Conservation (phyloP, 2,113 vertebrate genomes). For the Polyodon spathula region DNA sequence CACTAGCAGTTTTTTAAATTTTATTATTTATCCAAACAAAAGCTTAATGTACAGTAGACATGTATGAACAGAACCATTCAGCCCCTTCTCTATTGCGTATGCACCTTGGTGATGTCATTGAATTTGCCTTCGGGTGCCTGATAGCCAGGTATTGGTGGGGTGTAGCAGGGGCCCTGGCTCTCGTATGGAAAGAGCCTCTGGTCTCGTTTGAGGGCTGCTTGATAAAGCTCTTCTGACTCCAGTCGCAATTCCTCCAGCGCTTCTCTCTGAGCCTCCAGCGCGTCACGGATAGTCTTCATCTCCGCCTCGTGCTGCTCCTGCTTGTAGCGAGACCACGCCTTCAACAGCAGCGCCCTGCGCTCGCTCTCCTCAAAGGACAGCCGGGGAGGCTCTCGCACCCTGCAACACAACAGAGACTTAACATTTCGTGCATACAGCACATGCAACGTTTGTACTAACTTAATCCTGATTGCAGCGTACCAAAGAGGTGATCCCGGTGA, state of each 20-base stretch:
- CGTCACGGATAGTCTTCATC: slow-evolving; percentile 44
- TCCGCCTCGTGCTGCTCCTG: slow-evolving; percentile 67
- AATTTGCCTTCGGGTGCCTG: slow-evolving; percentile 84
- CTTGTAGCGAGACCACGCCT: slow-evolving; percentile 76
- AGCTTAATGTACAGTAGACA: too few species aligned
- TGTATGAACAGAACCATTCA: too few species aligned
- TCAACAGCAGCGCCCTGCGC: slow-evolving; percentile 69
- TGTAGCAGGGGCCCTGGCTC: slow-evolving; percentile 65
- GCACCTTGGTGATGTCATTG: slow-evolving; percentile 71
- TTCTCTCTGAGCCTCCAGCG: slow-evolving; percentile 68
- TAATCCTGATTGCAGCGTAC: too few species aligned
- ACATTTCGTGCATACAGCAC: background rate
- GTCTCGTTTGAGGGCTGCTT: slow-evolving; percentile 67
- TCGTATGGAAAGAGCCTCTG: slow-evolving; percentile 64
- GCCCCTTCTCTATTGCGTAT: slow-evolving; percentile 55
- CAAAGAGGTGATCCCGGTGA: background rate
- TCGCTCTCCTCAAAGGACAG: slow-evolving; percentile 70
- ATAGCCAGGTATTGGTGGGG: slow-evolving; percentile 60
- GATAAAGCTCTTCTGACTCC: slow-evolving; percentile 71
- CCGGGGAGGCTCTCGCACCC: slow-evolving; percentile 48
- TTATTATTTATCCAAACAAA: too few species aligned
- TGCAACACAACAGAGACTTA: slow-evolving; percentile 41
- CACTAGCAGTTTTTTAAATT: too few species aligned
- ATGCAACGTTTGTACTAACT: too few species aligned
- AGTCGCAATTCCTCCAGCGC: slow-evolving; percentile 74